Base-by-base conservation (phyloP, 1,140 invertebrate genomes). In the Chelonus insularis region DNA sequence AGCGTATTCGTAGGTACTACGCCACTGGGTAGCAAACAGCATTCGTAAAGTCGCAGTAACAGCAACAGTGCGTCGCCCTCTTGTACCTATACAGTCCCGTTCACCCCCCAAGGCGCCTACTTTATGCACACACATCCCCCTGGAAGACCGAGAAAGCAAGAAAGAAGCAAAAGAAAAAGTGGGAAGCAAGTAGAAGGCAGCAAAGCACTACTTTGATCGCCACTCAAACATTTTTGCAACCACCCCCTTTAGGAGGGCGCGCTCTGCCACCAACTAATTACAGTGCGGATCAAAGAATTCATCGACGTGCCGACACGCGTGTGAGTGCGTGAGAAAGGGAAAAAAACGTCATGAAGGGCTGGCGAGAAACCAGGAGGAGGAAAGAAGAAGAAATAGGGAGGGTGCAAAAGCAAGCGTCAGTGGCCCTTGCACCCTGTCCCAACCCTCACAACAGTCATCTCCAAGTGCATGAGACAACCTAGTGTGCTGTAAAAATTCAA, bases 251-350 rank as follows among this genome's bases (percentile, higher is more conserved):
- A 55, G 20, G 21, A 14, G 41, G 50, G 37, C 6, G 32, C 43
- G 48, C 58, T 47, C 63, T 69, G 65, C 72, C 69, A 68, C 71
- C 75, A 78, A 80, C 76, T 80, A 80, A 78, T 80, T 80, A 80
- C 76, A 75, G 71, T 71, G 67, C 62, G 72, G 75, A 78, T 80
- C 78, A 80, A 80, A 80, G 78, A 78, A 78, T 80, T 75, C 75
- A 72, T 73, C 74, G 72, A 72, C 73, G 63, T 54, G 58, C 59
- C 66, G 63, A 65, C 65, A 62, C 59, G 56, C 52, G 45, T 64
- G 64, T 68, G 64, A 62, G 58, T 70, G 58, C 63, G 64, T 66
- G 54, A 68, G 62, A 60, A 65, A 68, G 66, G 29, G 51, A 56
- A 37, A 60, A 25, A 65, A 34, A 55, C 39, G 16, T 4, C 3